Conservation (phyloP, 2,113 vertebrate genomes). For the Vimba vimba region DNA sequence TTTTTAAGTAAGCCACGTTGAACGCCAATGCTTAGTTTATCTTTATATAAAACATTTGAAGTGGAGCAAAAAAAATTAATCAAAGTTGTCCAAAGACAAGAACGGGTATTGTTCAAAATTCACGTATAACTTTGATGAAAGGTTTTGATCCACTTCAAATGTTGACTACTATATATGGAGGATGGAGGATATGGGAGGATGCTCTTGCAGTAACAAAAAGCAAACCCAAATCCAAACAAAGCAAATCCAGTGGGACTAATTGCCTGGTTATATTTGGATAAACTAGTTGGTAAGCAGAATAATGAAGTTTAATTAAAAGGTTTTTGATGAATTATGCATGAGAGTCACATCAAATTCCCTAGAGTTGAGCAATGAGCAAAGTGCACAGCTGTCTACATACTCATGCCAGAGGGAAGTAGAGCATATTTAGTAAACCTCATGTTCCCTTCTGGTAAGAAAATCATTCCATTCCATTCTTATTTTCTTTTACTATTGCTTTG, state of each 20-base stretch:
- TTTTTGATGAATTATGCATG: conserved; percentile 4
- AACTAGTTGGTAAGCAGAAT: conserved; percentile 21
- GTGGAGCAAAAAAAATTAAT: too few species aligned
- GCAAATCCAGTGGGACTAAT: neutral
- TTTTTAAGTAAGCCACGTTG: neutral
- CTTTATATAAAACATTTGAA: neutral
- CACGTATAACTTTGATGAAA: too few species aligned
- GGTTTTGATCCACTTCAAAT: too few species aligned
- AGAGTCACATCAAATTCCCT: neutral
- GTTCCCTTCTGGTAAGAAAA: neutral
- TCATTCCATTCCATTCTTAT: neutral
- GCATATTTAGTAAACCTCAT: neutral
- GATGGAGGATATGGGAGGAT: neutral
- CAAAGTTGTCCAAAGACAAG: too few species aligned
- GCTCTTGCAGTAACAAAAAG: conserved; percentile 1
- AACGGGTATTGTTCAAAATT: too few species aligned
- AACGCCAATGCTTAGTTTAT: neutral
- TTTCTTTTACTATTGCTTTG: neutral
- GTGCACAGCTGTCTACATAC: conserved; percentile 28
- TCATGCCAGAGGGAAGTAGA: neutral
- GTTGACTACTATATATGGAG: too few species aligned
- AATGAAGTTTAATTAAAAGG: conserved; percentile 12
- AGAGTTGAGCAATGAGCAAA: neutral
- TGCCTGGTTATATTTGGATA: neutral
- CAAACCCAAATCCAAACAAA: conserved; percentile 22